phyloP scores from a whole-genome alignment of 2,888 invertebrate genomes.

The Monoplex corrugatus region DNA sequence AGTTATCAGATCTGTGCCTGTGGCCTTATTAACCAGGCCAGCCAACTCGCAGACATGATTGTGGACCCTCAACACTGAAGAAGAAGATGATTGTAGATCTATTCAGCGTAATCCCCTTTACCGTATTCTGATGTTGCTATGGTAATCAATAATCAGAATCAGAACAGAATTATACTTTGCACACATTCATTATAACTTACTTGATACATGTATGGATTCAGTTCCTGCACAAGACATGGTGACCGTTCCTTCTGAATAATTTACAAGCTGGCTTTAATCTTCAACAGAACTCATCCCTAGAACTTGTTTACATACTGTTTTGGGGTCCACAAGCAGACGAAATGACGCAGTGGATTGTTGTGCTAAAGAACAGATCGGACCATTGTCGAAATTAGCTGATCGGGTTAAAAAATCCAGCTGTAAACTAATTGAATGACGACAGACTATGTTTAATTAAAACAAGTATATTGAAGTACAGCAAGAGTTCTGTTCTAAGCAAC shows the following conservation, averaged over 20 bases:
- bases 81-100: too few relatives aligned
- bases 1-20: too few relatives aligned
- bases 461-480: too few relatives aligned
- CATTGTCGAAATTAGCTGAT: background rate
- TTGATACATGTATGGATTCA: slow-evolving; percentile 54
- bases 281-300: background rate
- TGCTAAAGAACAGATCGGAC: background rate
- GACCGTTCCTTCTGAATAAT: background rate
- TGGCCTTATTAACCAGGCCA: too few relatives aligned
- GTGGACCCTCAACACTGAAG: too few relatives aligned
- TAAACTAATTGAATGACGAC: too few relatives aligned
- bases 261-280: background rate
- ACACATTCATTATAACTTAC: slow-evolving; percentile 50
- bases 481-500: too few relatives aligned
- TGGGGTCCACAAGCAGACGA: slow-evolving; percentile 2
- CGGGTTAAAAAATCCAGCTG: too few relatives aligned
- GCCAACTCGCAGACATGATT: too few relatives aligned
- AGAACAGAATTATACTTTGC: too few relatives aligned
- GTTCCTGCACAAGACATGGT: slow-evolving; percentile 54
- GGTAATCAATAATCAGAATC: slow-evolving; percentile 25
- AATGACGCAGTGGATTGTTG: background rate
- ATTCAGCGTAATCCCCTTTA: too few relatives aligned
- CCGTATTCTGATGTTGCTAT: slow-evolving; percentile 35
- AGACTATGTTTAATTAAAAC: too few relatives aligned
- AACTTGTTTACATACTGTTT: background rate